Evolutionary conservation across 37 sponge, comb jelly and placozoan genomes (phyloP), one percentile per base, ranked within the genome.

Genomic region (Ephydatia muelleri): DNA sequence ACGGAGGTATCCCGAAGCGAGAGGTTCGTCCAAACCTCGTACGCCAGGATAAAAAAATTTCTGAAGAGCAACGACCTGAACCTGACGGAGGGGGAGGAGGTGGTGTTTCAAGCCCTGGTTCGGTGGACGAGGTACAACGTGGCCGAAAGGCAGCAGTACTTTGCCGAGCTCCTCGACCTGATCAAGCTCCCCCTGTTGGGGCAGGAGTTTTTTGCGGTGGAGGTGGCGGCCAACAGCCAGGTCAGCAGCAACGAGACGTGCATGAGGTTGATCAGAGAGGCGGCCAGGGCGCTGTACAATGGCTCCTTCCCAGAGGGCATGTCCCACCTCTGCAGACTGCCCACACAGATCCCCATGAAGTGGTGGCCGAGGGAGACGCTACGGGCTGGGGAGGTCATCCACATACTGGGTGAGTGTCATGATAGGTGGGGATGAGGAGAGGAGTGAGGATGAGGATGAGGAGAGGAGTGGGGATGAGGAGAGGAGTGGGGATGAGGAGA

Each of bases 341-440:
- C 95, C 0, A 87, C 92, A 21, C 92, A 92, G 82, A 95, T 95
- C 34, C 95, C 95, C 38, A 89, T 85, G 80, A 95, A 95, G 43
- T 95, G 95, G 95, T 95, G 95, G 95, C 95, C 95, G 11, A 37
- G 95, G 38, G 95, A 95, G 31, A 95, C 92, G 25, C 82, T 95
- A 19, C 40, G 90, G 36, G 89, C 89, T 25, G 95, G 95, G 25
- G 95, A 95, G 71, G 92, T 95, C 25, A 92, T 95, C 32, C 95
- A 95, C 81, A 95, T 95, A 43, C 86, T 95, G 40, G 95, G 95
- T 86, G 34, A 79, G 77, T 0, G 12, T 80, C 14, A 6, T 8
- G 25, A 66, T 78, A 26, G 5, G 65, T 49, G 79, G 9, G 79
- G 26, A 34, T 28, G 33, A 64, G 80, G 2, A 21, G n/a, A 21